Conservation (phyloP, 2,888 invertebrate genomes). For the Watsonalla cultraria region DNA sequence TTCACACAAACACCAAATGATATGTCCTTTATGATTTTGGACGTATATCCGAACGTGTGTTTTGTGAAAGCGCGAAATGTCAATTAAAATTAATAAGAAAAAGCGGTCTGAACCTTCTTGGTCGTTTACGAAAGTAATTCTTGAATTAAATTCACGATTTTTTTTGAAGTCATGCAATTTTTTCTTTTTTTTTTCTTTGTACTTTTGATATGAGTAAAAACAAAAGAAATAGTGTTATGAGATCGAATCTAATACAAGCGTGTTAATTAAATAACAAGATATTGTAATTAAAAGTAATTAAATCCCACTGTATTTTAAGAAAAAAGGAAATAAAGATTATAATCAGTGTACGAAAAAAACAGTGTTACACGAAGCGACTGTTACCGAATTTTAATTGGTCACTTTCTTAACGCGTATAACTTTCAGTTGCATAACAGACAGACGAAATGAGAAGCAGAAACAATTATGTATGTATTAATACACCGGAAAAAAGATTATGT, state of each 20-base stretch:
- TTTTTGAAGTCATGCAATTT: background rate
- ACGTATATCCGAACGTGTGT: slow-evolving; percentile 12
- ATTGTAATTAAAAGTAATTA: background rate
- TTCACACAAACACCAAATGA: slow-evolving; percentile 40
- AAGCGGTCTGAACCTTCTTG: background rate
- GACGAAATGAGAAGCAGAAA: slow-evolving; percentile 66
- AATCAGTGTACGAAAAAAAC: slow-evolving; percentile 22
- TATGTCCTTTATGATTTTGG: slow-evolving; percentile 41
- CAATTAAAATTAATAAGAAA: slow-evolving; percentile 26
- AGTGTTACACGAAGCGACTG: slow-evolving; percentile 19
- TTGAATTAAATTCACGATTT: background rate
- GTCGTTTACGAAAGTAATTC: background rate
- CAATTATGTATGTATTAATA: slow-evolving; percentile 71
- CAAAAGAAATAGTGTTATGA: too few species aligned
- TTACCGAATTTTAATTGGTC: slow-evolving; percentile 65
- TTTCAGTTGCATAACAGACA: slow-evolving; percentile 50
- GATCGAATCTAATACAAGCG: too few species aligned
- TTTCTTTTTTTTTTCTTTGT: background rate
- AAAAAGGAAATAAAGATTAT: slow-evolving; percentile 24
- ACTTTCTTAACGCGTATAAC: slow-evolving; percentile 58
- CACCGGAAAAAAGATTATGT: slow-evolving; percentile 53
- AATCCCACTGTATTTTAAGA: background rate
- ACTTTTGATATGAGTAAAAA: too few species aligned
- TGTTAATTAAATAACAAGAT: background rate
- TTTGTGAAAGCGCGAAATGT: slow-evolving; percentile 37